Evolutionary conservation across 2,797 vertebrate species (phyloP).

Genomic region (Acipenser transmontanus): DNA sequence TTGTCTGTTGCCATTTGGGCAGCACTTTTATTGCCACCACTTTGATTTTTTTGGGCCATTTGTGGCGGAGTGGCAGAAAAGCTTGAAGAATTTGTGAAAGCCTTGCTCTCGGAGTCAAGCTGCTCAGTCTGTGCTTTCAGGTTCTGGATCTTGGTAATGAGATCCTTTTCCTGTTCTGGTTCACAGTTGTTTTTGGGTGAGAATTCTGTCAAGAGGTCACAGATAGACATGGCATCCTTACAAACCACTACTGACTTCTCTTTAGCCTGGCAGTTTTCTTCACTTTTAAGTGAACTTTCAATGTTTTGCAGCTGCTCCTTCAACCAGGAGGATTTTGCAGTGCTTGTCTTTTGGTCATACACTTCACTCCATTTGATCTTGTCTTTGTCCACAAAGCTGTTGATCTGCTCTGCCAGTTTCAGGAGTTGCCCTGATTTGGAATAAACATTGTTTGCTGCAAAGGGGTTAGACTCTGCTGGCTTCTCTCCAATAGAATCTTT

Average conservation of each 20-base stretch:
- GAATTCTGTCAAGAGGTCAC: conserved; percentile 5
- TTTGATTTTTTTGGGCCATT: conserved; percentile 10
- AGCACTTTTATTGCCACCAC: not conserved
- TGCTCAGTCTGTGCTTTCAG: not conserved
- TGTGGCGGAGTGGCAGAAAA: conserved; percentile 24
- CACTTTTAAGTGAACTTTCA: not conserved
- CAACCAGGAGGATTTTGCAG: not conserved
- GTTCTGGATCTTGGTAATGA: conserved; percentile 7
- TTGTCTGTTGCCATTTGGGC: conserved; percentile 2
- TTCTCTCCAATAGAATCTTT: too few relatives aligned
- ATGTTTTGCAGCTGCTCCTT: conserved; percentile 8
- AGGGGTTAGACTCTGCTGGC: not conserved
- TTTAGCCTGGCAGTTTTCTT: not conserved
- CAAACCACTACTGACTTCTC: conserved; percentile 6
- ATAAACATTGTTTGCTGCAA: conserved; percentile 3
- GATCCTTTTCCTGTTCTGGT: not conserved
- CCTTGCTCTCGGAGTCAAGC: conserved; percentile 27
- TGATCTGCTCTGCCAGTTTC: not conserved
- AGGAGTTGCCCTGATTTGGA: conserved; percentile 8
- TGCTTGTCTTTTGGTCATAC: conserved; percentile 7
- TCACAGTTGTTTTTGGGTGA: conserved; percentile 1
- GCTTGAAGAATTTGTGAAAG: conserved; percentile 13
- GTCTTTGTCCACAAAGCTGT: conserved; percentile 1
- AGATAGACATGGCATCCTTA: conserved; percentile 3
- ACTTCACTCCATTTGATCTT: conserved; percentile 19